Conservation (phyloP, 2,113 vertebrate genomes). For the Benitochromis conjunctus region DNA sequence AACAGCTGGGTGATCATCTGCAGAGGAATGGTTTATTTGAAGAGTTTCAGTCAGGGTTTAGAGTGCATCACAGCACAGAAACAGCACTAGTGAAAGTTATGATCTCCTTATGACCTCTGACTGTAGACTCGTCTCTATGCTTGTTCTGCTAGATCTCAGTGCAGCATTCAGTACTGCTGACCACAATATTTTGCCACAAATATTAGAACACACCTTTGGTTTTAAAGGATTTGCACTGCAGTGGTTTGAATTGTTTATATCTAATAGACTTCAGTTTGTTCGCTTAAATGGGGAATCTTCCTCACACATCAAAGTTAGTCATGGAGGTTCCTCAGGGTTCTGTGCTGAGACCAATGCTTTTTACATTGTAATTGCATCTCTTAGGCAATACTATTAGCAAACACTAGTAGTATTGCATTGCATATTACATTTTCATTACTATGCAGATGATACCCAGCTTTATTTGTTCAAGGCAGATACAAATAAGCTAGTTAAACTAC, state of each 20-base stretch:
- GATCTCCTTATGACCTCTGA: background rate
- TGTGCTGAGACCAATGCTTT: background rate
- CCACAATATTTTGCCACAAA: background rate
- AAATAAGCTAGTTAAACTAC: background rate
- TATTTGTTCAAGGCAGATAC: background rate
- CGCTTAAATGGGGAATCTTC: background rate
- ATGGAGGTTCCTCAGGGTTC: background rate
- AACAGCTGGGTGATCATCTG: background rate
- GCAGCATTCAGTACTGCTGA: background rate
- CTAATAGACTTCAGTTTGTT: background rate
- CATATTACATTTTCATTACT: background rate
- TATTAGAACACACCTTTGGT: background rate
- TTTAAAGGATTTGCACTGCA: background rate
- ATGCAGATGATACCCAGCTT: background rate
- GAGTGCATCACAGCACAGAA: background rate
- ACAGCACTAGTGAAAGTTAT: rapidly evolving
- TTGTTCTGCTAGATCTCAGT: background rate
- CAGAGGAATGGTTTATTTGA: background rate
- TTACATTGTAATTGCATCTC: background rate
- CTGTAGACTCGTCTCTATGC: background rate
- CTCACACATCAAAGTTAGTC: background rate
- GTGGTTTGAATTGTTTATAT: background rate
- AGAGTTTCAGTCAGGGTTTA: background rate
- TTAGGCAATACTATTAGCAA: background rate
- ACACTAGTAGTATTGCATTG: rapidly evolving